Base-by-base conservation (phyloP, 2,888 invertebrate species). In the Patella depressa region DNA sequence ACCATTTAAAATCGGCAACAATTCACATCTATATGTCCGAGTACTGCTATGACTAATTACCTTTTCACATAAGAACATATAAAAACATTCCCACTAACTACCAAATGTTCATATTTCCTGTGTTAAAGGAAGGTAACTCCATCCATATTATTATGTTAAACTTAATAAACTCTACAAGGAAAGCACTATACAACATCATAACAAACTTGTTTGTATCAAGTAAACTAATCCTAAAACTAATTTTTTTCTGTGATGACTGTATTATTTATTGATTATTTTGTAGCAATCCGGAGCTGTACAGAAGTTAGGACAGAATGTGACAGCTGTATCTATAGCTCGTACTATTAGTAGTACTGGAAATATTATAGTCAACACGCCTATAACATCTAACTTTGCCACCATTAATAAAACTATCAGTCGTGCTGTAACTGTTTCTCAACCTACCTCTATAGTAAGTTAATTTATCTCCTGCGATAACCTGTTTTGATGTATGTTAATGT, bases 331-430 rank as follows among this genome's bases (percentile, higher is more conserved):
- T 12, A 82, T 87, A 45, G 82, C 87, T 15, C 79, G 87, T 14
- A 81, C 83, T 0, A 77, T 84, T 4, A 82, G 81, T 11, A 83
- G 83, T 11, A 77, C 86, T 34, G 84, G 88, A 24, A 88, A 87
- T 77, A 88, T 89, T 71, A 86, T 89, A 14, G 88, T 89, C 69
- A 88, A 87, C 79, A 84, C 85, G 12, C 80, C 80, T 45, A 77
- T 80, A 72, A 79, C 81, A 9, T 81, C 80, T 7, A 70, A 76
- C 12, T 87, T 88, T 79, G 85, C 87, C 53, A 83, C 87, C 71
- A 86, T 88, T 79, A 88, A 86, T 81, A 87, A 86, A 72, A 79
- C 86, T 17, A 83, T 87, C 79, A 84, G 82, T 75, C 81, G 79
- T 17, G 80, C 80, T 53, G 77, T 65, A 15, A 69, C 53, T 11